phyloP scores from a whole-genome alignment of 2,888 invertebrate genomes.

The Gryllus longicercus region DNA sequence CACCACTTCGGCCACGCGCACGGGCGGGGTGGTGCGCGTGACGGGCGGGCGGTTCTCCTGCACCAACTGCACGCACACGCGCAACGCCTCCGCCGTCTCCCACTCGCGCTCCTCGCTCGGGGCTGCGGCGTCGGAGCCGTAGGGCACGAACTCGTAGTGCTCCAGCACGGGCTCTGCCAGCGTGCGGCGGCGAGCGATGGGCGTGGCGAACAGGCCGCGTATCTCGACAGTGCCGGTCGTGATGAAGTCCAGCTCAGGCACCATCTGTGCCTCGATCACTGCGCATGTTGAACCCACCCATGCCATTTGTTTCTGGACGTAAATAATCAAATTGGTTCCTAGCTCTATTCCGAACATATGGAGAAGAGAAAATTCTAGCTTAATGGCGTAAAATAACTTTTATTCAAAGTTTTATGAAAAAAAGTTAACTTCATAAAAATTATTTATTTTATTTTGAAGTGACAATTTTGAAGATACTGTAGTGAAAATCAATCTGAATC shows the following conservation, averaged over 20 bases:
- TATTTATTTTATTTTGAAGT: too few relatives aligned
- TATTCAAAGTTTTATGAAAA: too few relatives aligned
- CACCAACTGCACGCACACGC: neutral
- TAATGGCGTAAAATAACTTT: too few relatives aligned
- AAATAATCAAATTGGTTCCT: too few relatives aligned
- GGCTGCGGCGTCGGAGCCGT: constrained; percentile 47
- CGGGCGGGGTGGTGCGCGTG: neutral
- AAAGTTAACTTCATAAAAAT: too few relatives aligned
- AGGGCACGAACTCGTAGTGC: neutral
- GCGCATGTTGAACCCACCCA: neutral
- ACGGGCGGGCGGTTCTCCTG: neutral
- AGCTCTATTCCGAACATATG: too few relatives aligned
- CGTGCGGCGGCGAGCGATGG: neutral
- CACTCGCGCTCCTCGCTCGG: constrained; percentile 36
- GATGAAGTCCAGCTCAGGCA: constrained; percentile 56
- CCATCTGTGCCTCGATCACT: constrained; percentile 21
- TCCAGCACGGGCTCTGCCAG: neutral
- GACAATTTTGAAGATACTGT: too few relatives aligned
- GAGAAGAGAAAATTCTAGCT: too few relatives aligned
- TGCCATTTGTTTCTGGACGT: too few relatives aligned
- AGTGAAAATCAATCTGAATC: too few relatives aligned
- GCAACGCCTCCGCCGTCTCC: constrained; percentile 2
- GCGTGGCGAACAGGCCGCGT: constrained; percentile 59
- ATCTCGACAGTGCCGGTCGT: constrained; percentile 70
- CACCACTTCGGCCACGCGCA: neutral